Conservation (phyloP, 2,888 invertebrate genomes). For the Diarsia mendica region DNA sequence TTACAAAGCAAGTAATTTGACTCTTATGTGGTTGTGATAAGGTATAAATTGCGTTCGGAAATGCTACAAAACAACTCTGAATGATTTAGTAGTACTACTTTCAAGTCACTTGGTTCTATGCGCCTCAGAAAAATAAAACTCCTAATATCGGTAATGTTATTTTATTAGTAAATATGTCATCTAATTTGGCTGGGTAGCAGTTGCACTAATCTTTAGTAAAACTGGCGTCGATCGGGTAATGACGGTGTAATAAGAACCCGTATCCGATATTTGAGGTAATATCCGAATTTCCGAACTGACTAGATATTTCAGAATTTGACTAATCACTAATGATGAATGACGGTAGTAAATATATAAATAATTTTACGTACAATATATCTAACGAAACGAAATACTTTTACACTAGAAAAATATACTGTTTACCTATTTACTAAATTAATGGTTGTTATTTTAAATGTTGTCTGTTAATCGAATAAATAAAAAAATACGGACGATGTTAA, state of each 20-base stretch:
- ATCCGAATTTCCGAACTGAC: conserved; percentile 21
- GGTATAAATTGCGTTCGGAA: conserved; percentile 14
- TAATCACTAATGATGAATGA: background rate
- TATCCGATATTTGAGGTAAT: conserved; percentile 1
- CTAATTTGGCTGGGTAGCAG: background rate
- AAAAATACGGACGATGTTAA: background rate
- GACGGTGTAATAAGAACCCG: no score
- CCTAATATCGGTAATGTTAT: background rate
- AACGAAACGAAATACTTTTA: conserved; percentile 21
- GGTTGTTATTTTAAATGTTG: conserved; percentile 53
- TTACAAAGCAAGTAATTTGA: background rate
- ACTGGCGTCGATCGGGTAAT: background rate
- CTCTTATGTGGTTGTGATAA: conserved; percentile 1
- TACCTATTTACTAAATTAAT: conserved; percentile 37
- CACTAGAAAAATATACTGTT: conserved; percentile 29
- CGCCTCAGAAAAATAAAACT: background rate
- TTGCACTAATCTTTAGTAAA: background rate
- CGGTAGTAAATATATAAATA: conserved; percentile 12
- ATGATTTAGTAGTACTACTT: background rate
- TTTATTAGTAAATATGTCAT: conserved; percentile 10
- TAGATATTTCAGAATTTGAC: conserved; percentile 20
- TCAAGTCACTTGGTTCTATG: conserved; percentile 8
- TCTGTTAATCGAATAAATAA: conserved; percentile 30
- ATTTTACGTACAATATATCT: conserved; percentile 9
- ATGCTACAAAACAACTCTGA: background rate